Conservation (phyloP, 2,113 vertebrate species). For the Scolopax mira region DNA sequence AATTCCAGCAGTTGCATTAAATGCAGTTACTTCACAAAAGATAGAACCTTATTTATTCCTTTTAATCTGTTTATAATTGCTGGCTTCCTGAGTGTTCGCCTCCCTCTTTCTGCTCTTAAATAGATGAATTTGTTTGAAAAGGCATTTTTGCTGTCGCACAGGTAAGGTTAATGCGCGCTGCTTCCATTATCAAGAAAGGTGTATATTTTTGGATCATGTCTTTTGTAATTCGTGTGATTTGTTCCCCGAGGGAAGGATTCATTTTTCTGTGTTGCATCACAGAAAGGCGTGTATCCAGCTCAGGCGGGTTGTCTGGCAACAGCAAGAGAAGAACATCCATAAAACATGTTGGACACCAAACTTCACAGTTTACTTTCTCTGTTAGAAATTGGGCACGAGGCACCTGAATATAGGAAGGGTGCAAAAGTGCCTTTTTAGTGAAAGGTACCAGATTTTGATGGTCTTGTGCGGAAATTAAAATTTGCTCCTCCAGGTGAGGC, state of each 20-base stretch:
- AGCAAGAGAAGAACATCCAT: background rate
- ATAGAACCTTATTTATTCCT: background rate
- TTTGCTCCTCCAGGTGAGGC: background rate
- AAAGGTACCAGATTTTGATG: background rate
- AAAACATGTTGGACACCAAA: background rate
- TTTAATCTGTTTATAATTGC: conserved; percentile 23
- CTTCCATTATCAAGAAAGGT: background rate
- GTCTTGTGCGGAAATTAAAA: background rate
- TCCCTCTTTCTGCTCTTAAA: background rate
- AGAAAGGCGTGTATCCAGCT: background rate
- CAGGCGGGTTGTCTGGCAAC: conserved; percentile 36
- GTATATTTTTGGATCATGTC: background rate
- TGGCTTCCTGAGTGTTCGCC: background rate
- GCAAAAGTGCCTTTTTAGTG: background rate
- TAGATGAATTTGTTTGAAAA: background rate
- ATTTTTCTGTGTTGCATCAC: background rate
- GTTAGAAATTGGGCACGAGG: background rate
- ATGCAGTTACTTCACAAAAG: conserved; percentile 6
- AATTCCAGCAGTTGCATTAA: conserved; percentile 40
- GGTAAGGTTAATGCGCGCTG: background rate
- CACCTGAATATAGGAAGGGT: background rate
- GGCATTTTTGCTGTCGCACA: background rate
- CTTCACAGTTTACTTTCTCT: background rate
- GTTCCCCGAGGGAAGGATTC: background rate
- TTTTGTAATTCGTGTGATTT: background rate